Base-by-base conservation (phyloP, 2,797 vertebrate species). In the Oryzias sinensis region DNA sequence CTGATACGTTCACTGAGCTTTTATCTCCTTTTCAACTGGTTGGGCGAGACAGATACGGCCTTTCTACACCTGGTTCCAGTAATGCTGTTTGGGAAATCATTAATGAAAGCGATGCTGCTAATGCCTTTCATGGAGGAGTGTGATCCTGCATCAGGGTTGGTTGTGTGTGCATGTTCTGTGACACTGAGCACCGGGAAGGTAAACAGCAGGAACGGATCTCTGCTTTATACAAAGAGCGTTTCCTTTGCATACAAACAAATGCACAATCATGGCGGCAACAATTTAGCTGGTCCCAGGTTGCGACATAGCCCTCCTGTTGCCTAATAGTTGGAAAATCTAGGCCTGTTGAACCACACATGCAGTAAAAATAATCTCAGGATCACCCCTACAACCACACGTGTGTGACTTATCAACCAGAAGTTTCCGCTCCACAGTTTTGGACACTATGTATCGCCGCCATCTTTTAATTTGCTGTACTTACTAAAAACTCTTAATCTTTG, bases 1-100 rank as follows among this genome's bases (percentile, higher is more conserved):
- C 80, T 84, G 85, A 90, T 87, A 79, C 81, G 79, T 68, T 84
- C 65, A 46, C 73, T 64, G 25, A 5, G 62, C 56, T 76, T 75
- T 82, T 58, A 81, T 85, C 80, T 82, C 68, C 49, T 76, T 71
- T 74, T 68, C 9, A 50, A 76, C 75, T 43, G 54, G 54, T 70
- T 74, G 43, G 78, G 70, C 53, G 42, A 59, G 74, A 84, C 82
- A 42, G 1, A 54, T 61, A 54, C 47, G 41, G 4, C 48, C 48
- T 33, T 33, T 37, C 33, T 37, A 11, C 33, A 37, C 8, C 33
- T 3, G 33, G 33, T 37, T 37, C 33, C 33, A 11, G 9, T 37
- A 37, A 56, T 43, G 20, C 53, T 47, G n/a, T 41, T 56, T 33
- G 43, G 22, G 25, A 77, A 70, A 76, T 57, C 53, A 33, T 2